Evolutionary conservation across 2,797 vertebrate species (phyloP).

Genomic region (Thunnus albacares): DNA sequence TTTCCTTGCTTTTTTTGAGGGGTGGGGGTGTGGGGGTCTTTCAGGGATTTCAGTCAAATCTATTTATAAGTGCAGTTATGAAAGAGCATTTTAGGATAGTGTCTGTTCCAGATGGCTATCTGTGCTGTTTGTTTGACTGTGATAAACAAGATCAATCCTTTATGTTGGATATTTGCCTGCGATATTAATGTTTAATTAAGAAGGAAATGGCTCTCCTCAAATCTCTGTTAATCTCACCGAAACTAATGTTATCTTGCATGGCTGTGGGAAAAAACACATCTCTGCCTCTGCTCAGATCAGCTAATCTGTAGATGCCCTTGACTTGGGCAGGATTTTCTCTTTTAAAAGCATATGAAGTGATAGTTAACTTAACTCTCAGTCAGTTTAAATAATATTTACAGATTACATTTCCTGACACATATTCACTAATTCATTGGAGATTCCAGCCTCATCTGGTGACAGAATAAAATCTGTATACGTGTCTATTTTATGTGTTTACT

Average conservation of each 20-base stretch:
- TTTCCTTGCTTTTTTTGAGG: slow-evolving; percentile 24
- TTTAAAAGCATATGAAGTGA: slow-evolving; percentile 42
- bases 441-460: slow-evolving; percentile 60
- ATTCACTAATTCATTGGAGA: slow-evolving; percentile 1
- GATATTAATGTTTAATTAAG: slow-evolving; percentile 74
- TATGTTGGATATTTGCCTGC: slow-evolving; percentile 60
- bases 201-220: slow-evolving; percentile 47
- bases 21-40: background rate
- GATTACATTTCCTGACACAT: slow-evolving; percentile 12
- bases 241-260: slow-evolving; percentile 47
- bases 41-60: slow-evolving; percentile 59
- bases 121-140: slow-evolving; percentile 56
- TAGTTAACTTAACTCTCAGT: slow-evolving; percentile 23
- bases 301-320: slow-evolving; percentile 56
- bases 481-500: slow-evolving; percentile 27
- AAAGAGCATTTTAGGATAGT: slow-evolving; percentile 62
- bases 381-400: slow-evolving; percentile 9
- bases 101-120: slow-evolving; percentile 59
- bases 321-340: slow-evolving; percentile 37
- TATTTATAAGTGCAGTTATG: slow-evolving; percentile 66
- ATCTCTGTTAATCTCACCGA: slow-evolving; percentile 61
- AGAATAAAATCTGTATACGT: slow-evolving; percentile 2
- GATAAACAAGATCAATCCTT: slow-evolving; percentile 71
- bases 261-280: slow-evolving; percentile 58
- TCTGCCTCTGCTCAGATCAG: slow-evolving; percentile 17